phyloP scores from a whole-genome alignment of 1,140 invertebrate genomes.

The Amphibalanus amphitrite region DNA sequence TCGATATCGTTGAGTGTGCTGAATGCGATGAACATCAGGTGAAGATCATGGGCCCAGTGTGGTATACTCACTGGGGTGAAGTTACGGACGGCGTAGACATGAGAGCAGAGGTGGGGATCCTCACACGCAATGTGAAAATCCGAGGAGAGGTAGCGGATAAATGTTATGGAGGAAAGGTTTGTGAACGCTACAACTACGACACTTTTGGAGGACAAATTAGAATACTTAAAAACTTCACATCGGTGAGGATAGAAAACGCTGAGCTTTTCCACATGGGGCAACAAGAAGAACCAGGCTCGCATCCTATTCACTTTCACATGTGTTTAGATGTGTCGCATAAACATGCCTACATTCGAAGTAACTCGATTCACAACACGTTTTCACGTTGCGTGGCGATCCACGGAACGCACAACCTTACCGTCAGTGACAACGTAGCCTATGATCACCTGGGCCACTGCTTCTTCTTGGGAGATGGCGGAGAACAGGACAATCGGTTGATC shows the following conservation, averaged over 20 bases:
- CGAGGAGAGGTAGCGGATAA: neutral
- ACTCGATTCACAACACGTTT: neutral
- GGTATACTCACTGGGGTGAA: neutral
- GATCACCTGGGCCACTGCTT: conserved; percentile 21
- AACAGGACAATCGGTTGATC: conserved; percentile 19
- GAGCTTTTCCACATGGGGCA: neutral
- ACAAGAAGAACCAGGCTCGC: neutral
- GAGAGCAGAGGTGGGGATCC: neutral
- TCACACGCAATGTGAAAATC: neutral
- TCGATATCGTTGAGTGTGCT: neutral
- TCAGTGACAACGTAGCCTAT: conserved; percentile 19
- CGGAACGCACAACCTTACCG: neutral
- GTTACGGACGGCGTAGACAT: neutral
- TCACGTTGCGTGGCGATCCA: neutral
- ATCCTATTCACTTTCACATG: neutral
- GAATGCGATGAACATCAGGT: neutral
- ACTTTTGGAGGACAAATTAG: neutral
- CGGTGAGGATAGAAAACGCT: neutral
- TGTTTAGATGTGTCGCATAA: neutral
- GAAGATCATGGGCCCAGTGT: neutral
- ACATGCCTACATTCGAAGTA: neutral
- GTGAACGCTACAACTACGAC: neutral
- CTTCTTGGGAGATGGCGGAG: conserved; percentile 23
- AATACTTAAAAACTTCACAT: neutral
- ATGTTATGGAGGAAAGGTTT: neutral